Conservation (phyloP, 1,140 invertebrate species). For the Panulirus ornatus region DNA sequence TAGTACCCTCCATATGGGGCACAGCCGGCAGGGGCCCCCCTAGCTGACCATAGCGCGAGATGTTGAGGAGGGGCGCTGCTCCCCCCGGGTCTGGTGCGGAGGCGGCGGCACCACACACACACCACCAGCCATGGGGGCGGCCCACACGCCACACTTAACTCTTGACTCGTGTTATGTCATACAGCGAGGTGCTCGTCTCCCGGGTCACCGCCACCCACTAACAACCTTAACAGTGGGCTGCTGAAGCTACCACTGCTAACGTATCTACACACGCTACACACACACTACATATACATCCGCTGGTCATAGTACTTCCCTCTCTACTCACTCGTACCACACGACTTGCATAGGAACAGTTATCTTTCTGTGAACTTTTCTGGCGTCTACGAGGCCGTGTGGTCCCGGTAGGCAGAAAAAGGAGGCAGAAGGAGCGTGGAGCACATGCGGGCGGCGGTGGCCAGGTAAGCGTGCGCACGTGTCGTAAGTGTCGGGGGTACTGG, state of each 20-base stretch:
- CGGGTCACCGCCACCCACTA: too few relatives aligned
- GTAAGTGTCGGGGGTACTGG: background rate
- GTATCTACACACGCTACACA: background rate
- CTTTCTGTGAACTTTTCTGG: too few relatives aligned
- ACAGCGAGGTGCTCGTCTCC: too few relatives aligned
- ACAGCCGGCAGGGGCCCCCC: conserved; percentile 37
- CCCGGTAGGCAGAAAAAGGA: too few relatives aligned
- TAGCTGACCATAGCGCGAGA: conserved; percentile 40
- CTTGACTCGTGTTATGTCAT: too few relatives aligned
- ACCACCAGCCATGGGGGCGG: background rate
- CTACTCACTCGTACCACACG: background rate
- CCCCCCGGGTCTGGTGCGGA: conserved; percentile 8
- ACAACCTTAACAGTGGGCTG: too few relatives aligned
- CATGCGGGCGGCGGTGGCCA: background rate
- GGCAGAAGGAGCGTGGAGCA: background rate
- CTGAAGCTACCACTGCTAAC: background rate
- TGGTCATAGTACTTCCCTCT: background rate
- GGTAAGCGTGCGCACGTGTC: background rate
- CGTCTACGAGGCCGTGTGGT: too few relatives aligned
- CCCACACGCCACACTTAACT: background rate
- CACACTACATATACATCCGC: background rate
- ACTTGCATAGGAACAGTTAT: too few relatives aligned
- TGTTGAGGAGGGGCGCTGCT: background rate
- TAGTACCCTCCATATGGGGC: conserved; percentile 69
- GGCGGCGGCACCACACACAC: conserved; percentile 4